Percentiles rank a stretch among this genome's conserved stretches.
Conservation (phyloP, 1,140 invertebrate species). For the Anastrepha ludens region DNA sequence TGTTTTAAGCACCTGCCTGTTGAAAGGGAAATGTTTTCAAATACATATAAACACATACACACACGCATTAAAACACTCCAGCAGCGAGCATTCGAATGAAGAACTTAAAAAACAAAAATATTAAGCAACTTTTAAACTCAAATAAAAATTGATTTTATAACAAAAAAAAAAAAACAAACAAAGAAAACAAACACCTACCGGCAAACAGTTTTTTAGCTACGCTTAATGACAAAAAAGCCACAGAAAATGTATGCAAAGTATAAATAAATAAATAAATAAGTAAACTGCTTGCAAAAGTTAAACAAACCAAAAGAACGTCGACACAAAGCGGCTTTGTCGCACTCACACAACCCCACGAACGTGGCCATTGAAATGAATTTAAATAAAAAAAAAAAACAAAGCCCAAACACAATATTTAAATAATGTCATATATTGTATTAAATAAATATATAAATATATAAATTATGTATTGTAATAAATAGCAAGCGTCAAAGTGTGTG, state of each 20-base stretch:
- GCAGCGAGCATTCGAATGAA: background rate
- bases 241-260: background rate
- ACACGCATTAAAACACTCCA: too few relatives aligned
- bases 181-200: background rate
- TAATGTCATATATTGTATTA: slow-evolving; percentile 24
- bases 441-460: slow-evolving; percentile 14
- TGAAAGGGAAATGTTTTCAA: too few relatives aligned
- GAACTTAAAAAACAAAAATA: background rate
- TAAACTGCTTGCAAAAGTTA: slow-evolving; percentile 29
- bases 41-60: too few relatives aligned
- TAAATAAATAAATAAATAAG: background rate
- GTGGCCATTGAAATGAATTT: slow-evolving; percentile 48
- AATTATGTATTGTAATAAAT: slow-evolving; percentile 48
- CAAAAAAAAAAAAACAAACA: background rate
- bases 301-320: slow-evolving; percentile 18
- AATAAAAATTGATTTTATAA: background rate
- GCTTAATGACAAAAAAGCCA: background rate
- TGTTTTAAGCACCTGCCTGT: too few relatives aligned
- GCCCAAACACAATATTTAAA: background rate
- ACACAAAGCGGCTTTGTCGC: slow-evolving; percentile 19
- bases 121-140: background rate
- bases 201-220: background rate
- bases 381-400: background rate
- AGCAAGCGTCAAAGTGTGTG: slow-evolving; percentile 48
- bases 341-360: slow-evolving; percentile 15